Conservation (phyloP, 92 coral and sea anemone genomes). For the Epizoanthus scotinus region DNA sequence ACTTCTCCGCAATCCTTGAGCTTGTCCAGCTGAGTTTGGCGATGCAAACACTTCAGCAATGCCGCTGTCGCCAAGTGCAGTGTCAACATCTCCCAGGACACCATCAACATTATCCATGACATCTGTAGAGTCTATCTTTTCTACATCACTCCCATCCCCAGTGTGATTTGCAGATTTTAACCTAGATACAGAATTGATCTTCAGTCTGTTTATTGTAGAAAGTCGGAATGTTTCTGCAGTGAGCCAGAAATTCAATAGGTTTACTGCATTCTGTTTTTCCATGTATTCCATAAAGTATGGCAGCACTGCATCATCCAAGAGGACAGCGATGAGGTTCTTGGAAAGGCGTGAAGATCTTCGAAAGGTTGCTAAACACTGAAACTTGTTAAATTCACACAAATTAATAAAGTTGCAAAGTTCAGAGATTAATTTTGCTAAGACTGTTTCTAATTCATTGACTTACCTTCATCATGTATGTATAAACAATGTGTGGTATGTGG, state of each 20-base stretch:
- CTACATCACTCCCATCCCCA: conserved; percentile 1
- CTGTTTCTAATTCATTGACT: too few relatives aligned
- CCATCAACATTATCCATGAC: neutral
- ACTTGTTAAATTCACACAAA: neutral
- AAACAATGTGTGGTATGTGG: too few relatives aligned
- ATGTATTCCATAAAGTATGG: conserved; percentile 94
- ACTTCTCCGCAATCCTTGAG: conserved; percentile 26
- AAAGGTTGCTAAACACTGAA: conserved; percentile 95
- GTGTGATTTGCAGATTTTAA: conserved; percentile 65
- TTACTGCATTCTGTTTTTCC: conserved; percentile 85
- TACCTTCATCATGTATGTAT: too few relatives aligned
- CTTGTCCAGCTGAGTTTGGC: conserved; percentile 11
- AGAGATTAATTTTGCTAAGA: too few relatives aligned
- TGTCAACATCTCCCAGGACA: neutral
- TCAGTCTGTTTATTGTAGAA: conserved; percentile 84
- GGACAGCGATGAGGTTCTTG: conserved; percentile 72
- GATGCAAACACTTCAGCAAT: conserved; percentile 12
- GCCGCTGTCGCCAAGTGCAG: conserved; percentile 25
- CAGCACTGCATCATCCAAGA: conserved; percentile 89
- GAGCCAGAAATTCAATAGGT: conserved; percentile 93
- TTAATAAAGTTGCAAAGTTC: too few relatives aligned
- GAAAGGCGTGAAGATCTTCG: conserved; percentile 87
- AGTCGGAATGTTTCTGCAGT: conserved; percentile 91
- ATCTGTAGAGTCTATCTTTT: neutral
- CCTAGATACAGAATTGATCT: conserved; percentile 71